Conservation (phyloP, 2,797 vertebrate species). For the Gymnothorax javanicus region DNA sequence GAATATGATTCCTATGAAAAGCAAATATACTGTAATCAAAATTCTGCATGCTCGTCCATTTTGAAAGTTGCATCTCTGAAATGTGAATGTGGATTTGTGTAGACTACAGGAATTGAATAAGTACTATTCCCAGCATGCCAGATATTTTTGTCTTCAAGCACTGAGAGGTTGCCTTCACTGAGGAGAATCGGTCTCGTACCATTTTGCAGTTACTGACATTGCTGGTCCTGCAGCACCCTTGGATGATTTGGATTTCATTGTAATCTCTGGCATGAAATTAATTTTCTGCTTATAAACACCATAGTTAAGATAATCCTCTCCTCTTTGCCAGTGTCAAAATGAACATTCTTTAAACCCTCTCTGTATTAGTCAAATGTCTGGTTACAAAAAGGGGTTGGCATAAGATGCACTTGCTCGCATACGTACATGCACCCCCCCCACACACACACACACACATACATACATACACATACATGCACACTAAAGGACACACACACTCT, state of each 20-base stretch:
- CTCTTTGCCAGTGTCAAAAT: neutral
- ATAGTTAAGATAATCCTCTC: neutral
- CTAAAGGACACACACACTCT: neutral
- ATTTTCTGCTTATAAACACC: neutral
- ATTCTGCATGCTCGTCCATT: neutral
- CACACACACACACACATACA: conserved; percentile 17
- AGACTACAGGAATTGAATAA: neutral
- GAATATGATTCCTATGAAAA: neutral
- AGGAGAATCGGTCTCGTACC: neutral
- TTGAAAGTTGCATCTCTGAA: neutral
- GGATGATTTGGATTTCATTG: neutral
- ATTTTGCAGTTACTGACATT: neutral
- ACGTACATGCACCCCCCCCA: no score
- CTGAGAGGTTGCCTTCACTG: neutral
- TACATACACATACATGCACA: neutral
- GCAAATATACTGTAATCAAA: neutral
- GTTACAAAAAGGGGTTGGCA: neutral
- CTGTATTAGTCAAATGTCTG: neutral
- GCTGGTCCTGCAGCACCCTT: neutral
- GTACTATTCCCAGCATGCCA: neutral
- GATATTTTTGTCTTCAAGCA: neutral
- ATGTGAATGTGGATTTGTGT: neutral
- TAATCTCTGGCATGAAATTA: conserved; percentile 9
- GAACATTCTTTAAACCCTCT: neutral
- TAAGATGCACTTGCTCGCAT: neutral